These are phyloP conservation scores for Mus musculus DNA, from an alignment of 2,113 vertebrate species.

Conservation along the genomic window DNA sequence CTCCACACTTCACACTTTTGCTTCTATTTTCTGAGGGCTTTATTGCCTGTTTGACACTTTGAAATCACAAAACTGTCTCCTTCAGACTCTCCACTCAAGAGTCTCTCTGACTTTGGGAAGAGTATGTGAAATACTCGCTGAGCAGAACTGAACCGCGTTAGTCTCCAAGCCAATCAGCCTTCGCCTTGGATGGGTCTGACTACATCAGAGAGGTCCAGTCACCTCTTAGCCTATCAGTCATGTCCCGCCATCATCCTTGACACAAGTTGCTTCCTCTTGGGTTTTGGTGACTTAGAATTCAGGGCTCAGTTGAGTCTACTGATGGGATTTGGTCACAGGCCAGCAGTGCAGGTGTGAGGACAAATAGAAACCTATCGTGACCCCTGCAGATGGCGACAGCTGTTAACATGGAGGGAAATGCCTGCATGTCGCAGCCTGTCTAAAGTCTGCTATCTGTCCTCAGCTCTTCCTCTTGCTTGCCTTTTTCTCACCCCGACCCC, in stretches of 20 bases:
- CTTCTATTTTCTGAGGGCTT: constrained; percentile 19
- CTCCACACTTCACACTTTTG: not conserved
- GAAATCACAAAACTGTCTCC: constrained; percentile 56
- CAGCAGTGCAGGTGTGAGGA: not conserved
- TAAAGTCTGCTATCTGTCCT: not conserved
- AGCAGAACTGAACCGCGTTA: not conserved
- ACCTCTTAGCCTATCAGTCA: not conserved
- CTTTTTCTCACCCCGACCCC: not conserved
- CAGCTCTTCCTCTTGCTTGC: no score
- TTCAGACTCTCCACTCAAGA: constrained; percentile 11
- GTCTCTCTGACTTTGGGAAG: constrained; percentile 47
- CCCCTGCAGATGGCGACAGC: not conserved
- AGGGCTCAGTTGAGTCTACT: not conserved
- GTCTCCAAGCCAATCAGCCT: not conserved
- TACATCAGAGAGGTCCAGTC: not conserved
- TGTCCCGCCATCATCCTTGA: not conserved
- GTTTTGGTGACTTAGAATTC: not conserved
- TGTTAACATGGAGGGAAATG: not conserved
- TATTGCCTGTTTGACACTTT: not conserved
- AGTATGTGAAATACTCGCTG: not conserved
- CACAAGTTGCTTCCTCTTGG: not conserved
- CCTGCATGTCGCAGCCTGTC: not conserved
- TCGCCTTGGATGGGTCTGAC: not conserved
- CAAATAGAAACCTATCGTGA: not conserved
- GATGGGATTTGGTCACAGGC: not conserved